These are phyloP conservation scores for Catocala sponsa DNA, from an alignment of 2,888 invertebrate species.

Conservation along the genomic window DNA sequence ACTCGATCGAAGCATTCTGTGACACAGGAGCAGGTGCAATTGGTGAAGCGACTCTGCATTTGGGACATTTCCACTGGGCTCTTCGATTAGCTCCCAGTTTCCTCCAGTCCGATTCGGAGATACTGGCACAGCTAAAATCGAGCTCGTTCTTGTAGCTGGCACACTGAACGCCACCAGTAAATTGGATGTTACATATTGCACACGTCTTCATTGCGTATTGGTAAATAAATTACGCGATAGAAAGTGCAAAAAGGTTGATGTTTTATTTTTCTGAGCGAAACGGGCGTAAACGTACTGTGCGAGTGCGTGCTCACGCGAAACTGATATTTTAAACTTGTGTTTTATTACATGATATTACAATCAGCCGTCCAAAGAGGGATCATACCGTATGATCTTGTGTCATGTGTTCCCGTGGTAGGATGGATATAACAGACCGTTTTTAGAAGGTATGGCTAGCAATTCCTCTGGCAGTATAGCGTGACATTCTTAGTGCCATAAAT, in stretches of 20 bases:
- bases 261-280: neutral
- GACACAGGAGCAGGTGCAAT: neutral
- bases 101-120: neutral
- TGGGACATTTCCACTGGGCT: conserved; percentile 1
- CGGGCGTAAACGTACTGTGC: no score
- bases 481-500: no score
- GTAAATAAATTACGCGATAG: neutral
- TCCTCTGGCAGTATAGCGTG: no score
- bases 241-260: neutral
- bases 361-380: no score
- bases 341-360: no score
- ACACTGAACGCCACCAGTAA: conserved; percentile 3
- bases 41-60: conserved; percentile 1
- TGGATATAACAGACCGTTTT: no score
- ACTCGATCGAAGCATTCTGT: neutral
- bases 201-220: conserved; percentile 3
- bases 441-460: no score
- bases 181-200: neutral
- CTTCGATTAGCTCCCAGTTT: neutral
- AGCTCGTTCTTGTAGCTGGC: neutral
- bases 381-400: no score
- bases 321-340: no score
- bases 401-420: no score
- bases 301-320: no score
- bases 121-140: conserved; percentile 1